Conservation (phyloP, 2,113 vertebrate species). For the Aptenodytes patagonicus region DNA sequence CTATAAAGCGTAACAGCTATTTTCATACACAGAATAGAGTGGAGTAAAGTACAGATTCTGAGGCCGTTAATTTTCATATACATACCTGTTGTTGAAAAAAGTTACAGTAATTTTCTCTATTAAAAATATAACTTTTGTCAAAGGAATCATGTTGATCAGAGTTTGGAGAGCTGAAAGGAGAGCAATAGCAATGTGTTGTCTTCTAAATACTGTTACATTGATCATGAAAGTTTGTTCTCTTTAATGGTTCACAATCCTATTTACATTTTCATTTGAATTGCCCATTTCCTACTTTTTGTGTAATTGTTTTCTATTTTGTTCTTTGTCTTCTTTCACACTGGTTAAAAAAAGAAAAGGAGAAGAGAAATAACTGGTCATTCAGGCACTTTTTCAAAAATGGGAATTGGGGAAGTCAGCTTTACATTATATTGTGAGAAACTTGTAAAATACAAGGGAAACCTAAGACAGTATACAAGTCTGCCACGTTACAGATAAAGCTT, state of each 20-base stretch:
- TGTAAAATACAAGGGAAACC: neutral
- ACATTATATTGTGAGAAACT: neutral
- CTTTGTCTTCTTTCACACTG: neutral
- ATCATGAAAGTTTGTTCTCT: neutral
- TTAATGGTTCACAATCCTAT: neutral
- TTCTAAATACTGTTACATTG: neutral
- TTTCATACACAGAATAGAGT: neutral
- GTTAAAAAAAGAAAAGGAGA: neutral
- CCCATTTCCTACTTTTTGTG: neutral
- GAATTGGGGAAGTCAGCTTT: neutral
- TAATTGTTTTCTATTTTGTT: neutral
- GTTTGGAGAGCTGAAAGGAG: neutral
- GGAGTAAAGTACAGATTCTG: neutral
- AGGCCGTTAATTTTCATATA: neutral
- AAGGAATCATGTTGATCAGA: neutral
- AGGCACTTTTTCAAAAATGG: neutral
- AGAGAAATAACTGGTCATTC: neutral
- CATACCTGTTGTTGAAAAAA: neutral
- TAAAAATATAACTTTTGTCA: neutral
- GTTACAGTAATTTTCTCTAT: neutral
- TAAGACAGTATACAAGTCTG: neutral
- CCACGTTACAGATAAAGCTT: neutral
- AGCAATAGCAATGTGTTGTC: neutral
- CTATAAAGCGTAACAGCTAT: neutral
- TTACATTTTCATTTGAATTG: neutral